phyloP scores from a whole-genome alignment of 1,140 invertebrate genomes.

The Pectinophora gossypiella region DNA sequence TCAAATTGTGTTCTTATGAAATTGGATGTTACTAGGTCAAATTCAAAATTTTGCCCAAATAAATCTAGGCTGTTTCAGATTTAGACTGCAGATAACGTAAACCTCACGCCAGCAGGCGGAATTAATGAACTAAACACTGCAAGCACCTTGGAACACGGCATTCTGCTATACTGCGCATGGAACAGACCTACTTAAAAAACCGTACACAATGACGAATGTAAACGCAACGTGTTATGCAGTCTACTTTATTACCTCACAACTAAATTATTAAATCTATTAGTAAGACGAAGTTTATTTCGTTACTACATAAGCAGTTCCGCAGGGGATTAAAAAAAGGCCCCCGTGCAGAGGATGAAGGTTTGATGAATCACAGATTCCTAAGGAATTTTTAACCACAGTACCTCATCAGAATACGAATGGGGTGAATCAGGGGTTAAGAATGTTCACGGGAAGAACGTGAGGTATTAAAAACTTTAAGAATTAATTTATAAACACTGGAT shows the following conservation, averaged over 20 bases:
- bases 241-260: background rate
- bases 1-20: too few species aligned
- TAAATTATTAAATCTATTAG: too few species aligned
- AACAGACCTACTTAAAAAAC: background rate
- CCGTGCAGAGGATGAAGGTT: constrained; percentile 1
- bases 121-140: constrained; percentile 18
- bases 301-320: too few species aligned
- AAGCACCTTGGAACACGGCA: constrained; percentile 1
- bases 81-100: constrained; percentile 18
- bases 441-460: background rate
- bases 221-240: background rate
- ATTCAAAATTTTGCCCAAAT: background rate
- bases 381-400: constrained; percentile 25
- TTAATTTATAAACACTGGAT: too few species aligned
- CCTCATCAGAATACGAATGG: constrained; percentile 25
- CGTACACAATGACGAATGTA: too few species aligned
- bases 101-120: constrained; percentile 16
- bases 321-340: background rate
- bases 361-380: constrained; percentile 25
- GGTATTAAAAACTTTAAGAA: background rate
- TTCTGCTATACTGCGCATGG: background rate
- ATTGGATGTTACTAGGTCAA: background rate
- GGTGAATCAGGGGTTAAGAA: constrained; percentile 25
- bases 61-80: constrained; percentile 17
- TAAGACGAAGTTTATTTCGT: too few species aligned